Percentiles rank a stretch among this genome's conserved stretches.
Evolutionary conservation across 2,113 vertebrate species (phyloP).

Genomic region (Amphilophus citrinellus): DNA sequence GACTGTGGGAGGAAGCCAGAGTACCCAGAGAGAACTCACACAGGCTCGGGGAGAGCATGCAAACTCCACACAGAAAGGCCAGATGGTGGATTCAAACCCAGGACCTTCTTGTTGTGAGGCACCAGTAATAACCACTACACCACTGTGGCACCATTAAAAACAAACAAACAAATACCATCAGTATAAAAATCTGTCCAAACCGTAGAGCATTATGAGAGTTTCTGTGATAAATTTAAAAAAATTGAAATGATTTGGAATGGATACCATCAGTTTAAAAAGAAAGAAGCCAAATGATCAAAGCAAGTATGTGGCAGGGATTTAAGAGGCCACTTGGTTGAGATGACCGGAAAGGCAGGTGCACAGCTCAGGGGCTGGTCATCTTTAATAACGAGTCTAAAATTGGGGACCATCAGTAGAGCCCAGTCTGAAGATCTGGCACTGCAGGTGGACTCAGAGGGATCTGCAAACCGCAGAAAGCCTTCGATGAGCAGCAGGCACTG

Average conservation of each 20-base stretch:
- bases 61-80: neutral
- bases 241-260: neutral
- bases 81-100: fast-evolving
- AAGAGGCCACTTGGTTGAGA: neutral
- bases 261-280: neutral
- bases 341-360: neutral
- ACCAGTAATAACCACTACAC: too few species aligned
- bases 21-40: too few species aligned
- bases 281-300: too few species aligned
- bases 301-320: neutral
- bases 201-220: neutral
- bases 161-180: neutral
- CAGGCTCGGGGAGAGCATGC: neutral
- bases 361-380: neutral
- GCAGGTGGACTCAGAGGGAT: too few species aligned
- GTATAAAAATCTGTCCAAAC: too few species aligned
- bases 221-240: neutral
- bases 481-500: neutral
- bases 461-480: neutral
- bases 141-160: neutral
- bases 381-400: neutral
- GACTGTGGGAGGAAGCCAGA: too few species aligned
- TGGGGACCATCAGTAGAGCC: neutral
- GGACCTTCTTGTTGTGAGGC: neutral
- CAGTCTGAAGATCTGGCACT: neutral